These are phyloP conservation scores for Molossus alvarezi DNA, from an alignment of 2,797 vertebrate genomes.

Conservation along the genomic window DNA sequence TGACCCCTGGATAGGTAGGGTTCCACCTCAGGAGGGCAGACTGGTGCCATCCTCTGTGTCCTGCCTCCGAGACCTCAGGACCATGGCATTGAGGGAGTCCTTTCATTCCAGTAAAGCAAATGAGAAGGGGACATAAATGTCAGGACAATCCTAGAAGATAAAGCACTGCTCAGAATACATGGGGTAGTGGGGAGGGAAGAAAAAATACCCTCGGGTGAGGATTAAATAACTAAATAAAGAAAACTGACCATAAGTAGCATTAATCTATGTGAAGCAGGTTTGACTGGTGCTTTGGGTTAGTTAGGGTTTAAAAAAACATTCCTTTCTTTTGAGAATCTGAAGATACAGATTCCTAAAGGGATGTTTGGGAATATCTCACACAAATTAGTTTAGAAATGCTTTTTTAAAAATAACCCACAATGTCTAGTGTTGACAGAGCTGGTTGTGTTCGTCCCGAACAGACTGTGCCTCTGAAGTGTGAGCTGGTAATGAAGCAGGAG, in stretches of 20 bases:
- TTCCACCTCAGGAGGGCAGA: background rate
- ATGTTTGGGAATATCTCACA: background rate
- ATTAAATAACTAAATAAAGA: background rate
- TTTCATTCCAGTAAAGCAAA: background rate
- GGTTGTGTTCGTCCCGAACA: background rate
- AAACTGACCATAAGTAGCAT: background rate
- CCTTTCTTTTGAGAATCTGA: conserved; percentile 7
- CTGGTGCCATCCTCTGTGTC: background rate
- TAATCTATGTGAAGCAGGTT: background rate
- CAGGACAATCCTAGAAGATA: background rate
- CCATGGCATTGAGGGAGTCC: background rate
- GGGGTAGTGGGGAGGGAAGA: no score
- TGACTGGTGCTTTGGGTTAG: background rate
- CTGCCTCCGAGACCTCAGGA: background rate
- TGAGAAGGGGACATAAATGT: background rate
- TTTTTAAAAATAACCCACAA: background rate
- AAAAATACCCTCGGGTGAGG: no score
- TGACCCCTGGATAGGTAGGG: background rate
- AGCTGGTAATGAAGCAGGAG: background rate
- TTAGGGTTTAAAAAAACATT: background rate
- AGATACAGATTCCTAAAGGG: background rate
- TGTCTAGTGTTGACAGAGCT: background rate
- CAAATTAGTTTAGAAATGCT: conserved; percentile 20
- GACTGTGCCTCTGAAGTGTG: background rate
- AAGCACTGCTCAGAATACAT: no score